Conservation (phyloP, 2,113 vertebrate genomes). For the Seriola aureovittata region DNA sequence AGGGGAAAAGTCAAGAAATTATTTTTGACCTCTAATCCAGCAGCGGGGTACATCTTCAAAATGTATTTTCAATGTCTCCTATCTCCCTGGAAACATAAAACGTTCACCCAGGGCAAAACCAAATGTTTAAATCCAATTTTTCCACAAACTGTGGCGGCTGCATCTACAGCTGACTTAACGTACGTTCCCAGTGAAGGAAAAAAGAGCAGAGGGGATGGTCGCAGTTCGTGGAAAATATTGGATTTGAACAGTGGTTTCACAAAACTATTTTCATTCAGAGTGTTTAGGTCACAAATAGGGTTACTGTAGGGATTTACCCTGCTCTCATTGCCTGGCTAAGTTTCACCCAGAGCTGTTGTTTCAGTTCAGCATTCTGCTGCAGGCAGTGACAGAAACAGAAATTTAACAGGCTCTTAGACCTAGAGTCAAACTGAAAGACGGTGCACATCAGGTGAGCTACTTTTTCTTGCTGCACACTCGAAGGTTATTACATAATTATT, state of each 20-base stretch:
- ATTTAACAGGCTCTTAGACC: neutral
- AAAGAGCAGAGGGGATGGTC: conserved; percentile 10
- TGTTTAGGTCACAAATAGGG: conserved; percentile 48
- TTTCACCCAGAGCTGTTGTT: conserved; percentile 27
- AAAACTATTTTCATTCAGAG: conserved; percentile 27
- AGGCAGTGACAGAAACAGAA: conserved; percentile 31
- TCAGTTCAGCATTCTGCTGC: conserved; percentile 49
- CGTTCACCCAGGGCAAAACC: conserved; percentile 19
- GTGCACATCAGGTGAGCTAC: conserved; percentile 4
- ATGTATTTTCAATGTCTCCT: conserved; percentile 25
- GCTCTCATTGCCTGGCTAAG: conserved; percentile 21
- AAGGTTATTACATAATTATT: neutral
- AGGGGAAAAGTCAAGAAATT: conserved; percentile 6
- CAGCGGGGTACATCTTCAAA: conserved; percentile 25
- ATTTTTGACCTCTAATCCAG: conserved; percentile 22
- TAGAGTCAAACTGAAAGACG: conserved; percentile 17
- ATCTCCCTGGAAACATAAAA: conserved; percentile 22
- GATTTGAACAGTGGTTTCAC: conserved; percentile 38
- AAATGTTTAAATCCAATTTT: conserved; percentile 36
- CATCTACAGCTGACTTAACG: conserved; percentile 28
- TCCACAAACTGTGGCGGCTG: conserved; percentile 9
- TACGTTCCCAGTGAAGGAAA: conserved; percentile 20
- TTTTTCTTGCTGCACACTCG: neutral
- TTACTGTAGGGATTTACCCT: conserved; percentile 15
- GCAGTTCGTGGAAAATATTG: conserved; percentile 31